These are phyloP conservation scores for Lithobates sylvaticus DNA, from an alignment of 2,797 vertebrate species.

Conservation along the genomic window DNA sequence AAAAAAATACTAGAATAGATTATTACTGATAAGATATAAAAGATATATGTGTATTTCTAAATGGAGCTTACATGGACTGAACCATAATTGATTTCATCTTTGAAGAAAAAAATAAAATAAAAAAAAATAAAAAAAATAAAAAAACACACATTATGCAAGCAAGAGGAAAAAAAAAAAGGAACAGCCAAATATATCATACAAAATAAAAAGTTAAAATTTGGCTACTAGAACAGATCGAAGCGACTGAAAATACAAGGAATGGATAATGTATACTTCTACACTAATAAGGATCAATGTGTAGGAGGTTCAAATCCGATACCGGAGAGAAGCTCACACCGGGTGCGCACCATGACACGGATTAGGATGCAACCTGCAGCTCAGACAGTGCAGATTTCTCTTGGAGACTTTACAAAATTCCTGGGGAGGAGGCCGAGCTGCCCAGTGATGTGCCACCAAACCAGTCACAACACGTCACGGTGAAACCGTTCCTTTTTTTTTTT, in stretches of 20 bases:
- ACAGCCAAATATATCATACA: conserved; percentile 80
- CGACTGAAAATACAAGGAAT: conserved; percentile 93
- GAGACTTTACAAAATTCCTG: conserved; percentile 51
- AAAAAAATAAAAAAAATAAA: conserved; percentile 76
- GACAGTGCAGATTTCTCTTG: conserved; percentile 62
- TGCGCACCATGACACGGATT: conserved; percentile 86
- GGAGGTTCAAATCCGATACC: conserved; percentile 89
- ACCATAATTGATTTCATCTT: conserved; percentile 75
- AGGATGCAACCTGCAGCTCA: conserved; percentile 72
- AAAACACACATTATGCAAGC: conserved; percentile 83
- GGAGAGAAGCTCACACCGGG: conserved; percentile 88
- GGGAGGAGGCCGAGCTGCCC: conserved; percentile 78
- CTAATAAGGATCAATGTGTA: conserved; percentile 87
- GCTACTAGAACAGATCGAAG: conserved; percentile 83
- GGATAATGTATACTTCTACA: conserved; percentile 88
- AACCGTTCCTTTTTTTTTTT: conserved; percentile 76
- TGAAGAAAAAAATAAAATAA: neutral
- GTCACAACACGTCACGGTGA: conserved; percentile 82
- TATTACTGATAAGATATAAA: conserved; percentile 78
- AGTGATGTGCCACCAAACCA: conserved; percentile 75
- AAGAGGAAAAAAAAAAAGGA: conserved; percentile 76
- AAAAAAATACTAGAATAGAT: conserved; percentile 77
- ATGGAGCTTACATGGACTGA: conserved; percentile 84
- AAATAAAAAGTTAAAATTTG: conserved; percentile 73
- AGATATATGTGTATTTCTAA: conserved; percentile 81